Evolutionary conservation across 2,113 vertebrate species (phyloP).

Genomic region (Lontra canadensis): DNA sequence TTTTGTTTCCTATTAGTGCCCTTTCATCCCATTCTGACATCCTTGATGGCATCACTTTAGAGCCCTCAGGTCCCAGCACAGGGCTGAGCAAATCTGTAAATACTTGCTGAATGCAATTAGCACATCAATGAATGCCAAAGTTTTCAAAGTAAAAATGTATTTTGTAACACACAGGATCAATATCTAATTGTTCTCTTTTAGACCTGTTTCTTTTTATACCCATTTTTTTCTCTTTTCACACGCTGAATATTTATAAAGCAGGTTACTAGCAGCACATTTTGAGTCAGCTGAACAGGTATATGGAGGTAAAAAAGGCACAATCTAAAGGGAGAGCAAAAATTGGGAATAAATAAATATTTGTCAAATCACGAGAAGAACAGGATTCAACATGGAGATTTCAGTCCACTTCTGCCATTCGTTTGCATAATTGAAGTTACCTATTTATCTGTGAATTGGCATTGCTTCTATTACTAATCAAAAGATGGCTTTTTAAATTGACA

Average conservation of each 20-base stretch:
- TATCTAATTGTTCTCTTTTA: slow-evolving; percentile 4
- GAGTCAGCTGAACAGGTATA: neutral
- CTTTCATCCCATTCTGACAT: neutral
- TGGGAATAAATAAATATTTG: slow-evolving; percentile 57
- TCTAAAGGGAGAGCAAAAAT: slow-evolving; percentile 34
- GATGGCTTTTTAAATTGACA: slow-evolving; percentile 34
- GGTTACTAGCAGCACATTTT: slow-evolving; percentile 44
- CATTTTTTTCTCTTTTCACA: slow-evolving; percentile 13
- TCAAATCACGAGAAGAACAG: slow-evolving; percentile 49
- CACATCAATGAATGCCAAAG: neutral
- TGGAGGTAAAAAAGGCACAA: slow-evolving; percentile 10
- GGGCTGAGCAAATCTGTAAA: slow-evolving; percentile 34
- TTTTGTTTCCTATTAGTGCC: neutral
- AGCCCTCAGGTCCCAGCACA: neutral
- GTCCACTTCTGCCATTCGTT: slow-evolving; percentile 39
- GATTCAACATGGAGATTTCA: slow-evolving; percentile 47
- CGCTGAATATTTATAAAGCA: slow-evolving; percentile 52
- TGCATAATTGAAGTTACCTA: slow-evolving; percentile 47
- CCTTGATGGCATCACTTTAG: neutral
- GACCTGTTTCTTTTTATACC: slow-evolving; percentile 5
- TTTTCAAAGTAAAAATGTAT: slow-evolving; percentile 28
- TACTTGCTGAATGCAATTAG: neutral
- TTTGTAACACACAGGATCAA: neutral
- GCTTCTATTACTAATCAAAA: slow-evolving; percentile 43
- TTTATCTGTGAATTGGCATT: slow-evolving; percentile 43